Evolutionary conservation across 2,113 vertebrate species (phyloP).

Genomic region (Cephalopholis sonnerati): DNA sequence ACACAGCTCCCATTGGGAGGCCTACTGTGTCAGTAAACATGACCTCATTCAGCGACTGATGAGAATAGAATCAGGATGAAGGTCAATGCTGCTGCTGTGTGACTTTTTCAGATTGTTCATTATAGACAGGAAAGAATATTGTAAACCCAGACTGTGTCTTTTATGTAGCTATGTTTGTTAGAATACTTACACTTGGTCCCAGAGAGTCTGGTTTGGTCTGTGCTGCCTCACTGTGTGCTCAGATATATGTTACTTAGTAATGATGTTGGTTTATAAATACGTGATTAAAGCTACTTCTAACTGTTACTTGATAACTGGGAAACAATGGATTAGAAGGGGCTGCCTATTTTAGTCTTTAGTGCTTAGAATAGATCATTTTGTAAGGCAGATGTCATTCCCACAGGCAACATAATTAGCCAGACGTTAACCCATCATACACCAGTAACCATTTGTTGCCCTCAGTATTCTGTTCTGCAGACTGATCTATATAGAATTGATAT

Average conservation of each 20-base stretch:
- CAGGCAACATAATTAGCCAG: no score
- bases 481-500: slow-evolving; percentile 13
- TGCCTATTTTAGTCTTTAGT: no score
- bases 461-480: not conserved
- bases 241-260: not conserved
- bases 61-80: slow-evolving; percentile 4
- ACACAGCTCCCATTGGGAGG: not conserved
- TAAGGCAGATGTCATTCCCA: no score
- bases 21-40: not conserved
- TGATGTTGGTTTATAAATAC: no score
- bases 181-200: not conserved
- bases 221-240: not conserved
- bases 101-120: not conserved
- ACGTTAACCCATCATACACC: no score
- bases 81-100: not conserved
- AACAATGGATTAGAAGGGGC: no score
- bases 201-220: not conserved
- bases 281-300: no score
- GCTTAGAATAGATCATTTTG: no score
- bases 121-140: not conserved
- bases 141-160: not conserved
- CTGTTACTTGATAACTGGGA: no score
- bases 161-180: not conserved
- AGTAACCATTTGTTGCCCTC: no score
- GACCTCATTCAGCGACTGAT: not conserved